Base-by-base conservation (phyloP, 2,113 vertebrate genomes). In the Calypte anna region DNA sequence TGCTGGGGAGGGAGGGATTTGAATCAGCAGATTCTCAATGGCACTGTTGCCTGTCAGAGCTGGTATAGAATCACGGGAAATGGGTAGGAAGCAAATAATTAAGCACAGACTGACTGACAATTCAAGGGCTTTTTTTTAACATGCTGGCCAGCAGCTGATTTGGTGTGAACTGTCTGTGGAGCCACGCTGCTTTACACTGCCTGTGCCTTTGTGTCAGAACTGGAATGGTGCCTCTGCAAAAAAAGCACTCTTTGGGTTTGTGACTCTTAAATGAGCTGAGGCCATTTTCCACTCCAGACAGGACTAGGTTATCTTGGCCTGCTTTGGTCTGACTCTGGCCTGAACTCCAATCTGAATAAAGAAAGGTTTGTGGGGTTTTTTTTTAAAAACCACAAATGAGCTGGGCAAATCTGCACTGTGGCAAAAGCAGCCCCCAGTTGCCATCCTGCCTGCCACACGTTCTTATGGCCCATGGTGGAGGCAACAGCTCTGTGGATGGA, bases 1-100 rank as follows among this genome's bases (percentile, higher is more conserved):
- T 91, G 88, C 86, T 88, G 90, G 92, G 91, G 92, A 94, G 68
- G 93, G 90, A 88, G 90, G 87, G 83, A 95, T 97, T 95, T 96
- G 93, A 97, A 96, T 97, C 91, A 93, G 86, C 90, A 93, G 91
- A 94, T 95, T 95, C 86, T 97, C 86, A 90, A 94, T 94, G 90
- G 91, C 93, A 95, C 91, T 90, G 84, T 91, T 1, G 28, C 80
- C 83, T 86, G 74, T 79, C 30, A 11, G 86, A 93, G 91, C 75
- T 86, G 81, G 69, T 91, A 92, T 19, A 94, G 91, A 94, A 96
- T 95, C 73, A 83, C 91, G 95, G 78, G 90, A 92, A 72, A 90
- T 2, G 21, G 77, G 63, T 92, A 91, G 91, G 92, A 90, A 91
- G 92, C 69, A 95, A 96, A 95, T 96, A 95, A 95, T 93, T 91